phyloP scores from a whole-genome alignment of 2,888 invertebrate species.

The Encarsia formosa region DNA sequence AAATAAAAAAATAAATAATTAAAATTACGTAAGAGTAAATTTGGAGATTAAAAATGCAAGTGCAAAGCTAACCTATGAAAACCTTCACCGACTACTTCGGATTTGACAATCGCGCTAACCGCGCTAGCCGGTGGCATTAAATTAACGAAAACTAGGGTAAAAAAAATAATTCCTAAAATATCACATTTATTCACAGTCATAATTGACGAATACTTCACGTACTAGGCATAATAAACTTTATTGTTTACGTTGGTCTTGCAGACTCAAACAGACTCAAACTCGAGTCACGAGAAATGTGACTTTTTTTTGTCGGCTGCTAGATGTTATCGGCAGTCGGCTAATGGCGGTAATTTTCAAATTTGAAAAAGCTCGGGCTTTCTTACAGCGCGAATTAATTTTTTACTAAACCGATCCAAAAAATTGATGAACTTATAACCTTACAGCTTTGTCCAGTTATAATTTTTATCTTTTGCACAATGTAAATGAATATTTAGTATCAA shows the following conservation, averaged over 20 bases:
- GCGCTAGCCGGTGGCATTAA: slow-evolving; percentile 9
- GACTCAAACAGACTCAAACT: too few species aligned
- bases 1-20: slow-evolving; percentile 3
- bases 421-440: too few species aligned
- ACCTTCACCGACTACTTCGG: slow-evolving; percentile 39
- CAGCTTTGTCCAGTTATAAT: too few species aligned
- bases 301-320: neutral
- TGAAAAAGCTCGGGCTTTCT: too few species aligned
- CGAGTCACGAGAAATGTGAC: neutral
- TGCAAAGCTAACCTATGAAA: slow-evolving; percentile 44
- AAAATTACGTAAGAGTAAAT: too few species aligned
- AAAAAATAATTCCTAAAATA: neutral
- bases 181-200: slow-evolving; percentile 15
- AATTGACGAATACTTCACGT: slow-evolving; percentile 17
- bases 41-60: neutral
- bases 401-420: too few species aligned
- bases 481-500: too few species aligned
- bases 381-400: too few species aligned
- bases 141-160: slow-evolving; percentile 3
- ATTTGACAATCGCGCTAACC: slow-evolving; percentile 31
- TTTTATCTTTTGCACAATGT: too few species aligned
- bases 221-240: too few species aligned
- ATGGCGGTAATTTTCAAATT: neutral
- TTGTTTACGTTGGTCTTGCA: too few species aligned
- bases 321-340: slow-evolving; percentile 3